Percentiles rank a stretch among this genome's conserved stretches.
Evolutionary conservation across 2,113 vertebrate species (phyloP).

Genomic region (Dipodomys stephensi): DNA sequence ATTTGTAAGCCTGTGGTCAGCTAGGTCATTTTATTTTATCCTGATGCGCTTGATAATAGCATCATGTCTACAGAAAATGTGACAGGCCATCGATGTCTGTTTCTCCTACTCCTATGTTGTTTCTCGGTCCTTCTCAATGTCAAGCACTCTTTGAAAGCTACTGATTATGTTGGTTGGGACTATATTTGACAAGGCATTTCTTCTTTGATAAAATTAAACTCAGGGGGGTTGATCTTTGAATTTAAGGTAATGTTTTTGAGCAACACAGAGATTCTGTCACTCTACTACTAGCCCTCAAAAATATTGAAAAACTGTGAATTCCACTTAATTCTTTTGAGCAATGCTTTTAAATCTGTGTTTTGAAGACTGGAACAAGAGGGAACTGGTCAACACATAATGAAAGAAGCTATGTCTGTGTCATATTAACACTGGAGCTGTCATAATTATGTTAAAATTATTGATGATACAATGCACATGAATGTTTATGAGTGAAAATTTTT

Average conservation of each 20-base stretch:
- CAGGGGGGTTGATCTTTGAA: constrained; percentile 90
- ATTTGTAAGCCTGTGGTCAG: constrained; percentile 91
- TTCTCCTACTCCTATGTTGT: constrained; percentile 86
- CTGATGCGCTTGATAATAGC: constrained; percentile 92
- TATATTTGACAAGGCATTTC: constrained; percentile 92
- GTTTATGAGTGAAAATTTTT: background rate
- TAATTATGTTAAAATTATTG: background rate
- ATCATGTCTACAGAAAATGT: constrained; percentile 88
- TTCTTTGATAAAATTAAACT: constrained; percentile 96
- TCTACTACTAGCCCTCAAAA: constrained; percentile 59
- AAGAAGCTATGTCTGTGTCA: background rate
- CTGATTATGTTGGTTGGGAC: constrained; percentile 91
- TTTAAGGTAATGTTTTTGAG: constrained; percentile 89
- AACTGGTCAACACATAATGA: constrained; percentile 39
- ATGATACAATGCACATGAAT: background rate
- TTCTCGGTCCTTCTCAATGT: constrained; percentile 90
- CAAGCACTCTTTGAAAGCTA: constrained; percentile 92
- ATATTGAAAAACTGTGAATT: constrained; percentile 38
- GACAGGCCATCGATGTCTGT: constrained; percentile 88
- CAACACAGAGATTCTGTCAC: constrained; percentile 87
- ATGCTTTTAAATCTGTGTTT: constrained; percentile 57
- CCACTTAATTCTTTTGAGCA: constrained; percentile 83
- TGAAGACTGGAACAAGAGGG: constrained; percentile 51
- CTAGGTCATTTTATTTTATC: constrained; percentile 92
- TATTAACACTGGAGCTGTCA: background rate